Percentiles rank a stretch among this genome's conserved stretches.
Conservation (phyloP, 2,888 invertebrate species). For the Anagyrus pseudococci region DNA sequence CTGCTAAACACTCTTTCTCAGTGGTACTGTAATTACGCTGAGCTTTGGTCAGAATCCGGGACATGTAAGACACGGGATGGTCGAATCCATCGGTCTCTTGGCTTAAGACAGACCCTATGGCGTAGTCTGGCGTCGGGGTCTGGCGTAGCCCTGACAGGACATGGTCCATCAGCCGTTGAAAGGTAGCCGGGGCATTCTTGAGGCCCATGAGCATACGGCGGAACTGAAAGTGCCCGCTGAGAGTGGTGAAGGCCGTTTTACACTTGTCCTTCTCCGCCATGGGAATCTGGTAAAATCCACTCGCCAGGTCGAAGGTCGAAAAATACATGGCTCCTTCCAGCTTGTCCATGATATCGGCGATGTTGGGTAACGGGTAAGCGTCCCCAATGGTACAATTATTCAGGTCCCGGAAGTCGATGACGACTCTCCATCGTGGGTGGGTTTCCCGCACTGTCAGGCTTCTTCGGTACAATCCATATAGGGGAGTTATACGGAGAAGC, state of each 20-base stretch:
- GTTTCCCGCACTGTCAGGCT: conserved; percentile 39
- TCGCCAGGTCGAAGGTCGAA: conserved; percentile 38
- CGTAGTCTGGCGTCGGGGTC: background rate
- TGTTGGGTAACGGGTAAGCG: conserved; percentile 41
- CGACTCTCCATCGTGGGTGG: conserved; percentile 37
- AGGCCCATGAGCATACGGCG: conserved; percentile 45
- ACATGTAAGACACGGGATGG: too few relatives aligned
- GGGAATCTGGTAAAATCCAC: conserved; percentile 41
- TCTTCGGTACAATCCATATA: conserved; percentile 39
- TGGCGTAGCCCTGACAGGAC: conserved; percentile 41
- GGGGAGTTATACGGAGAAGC: conserved; percentile 39
- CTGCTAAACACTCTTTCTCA: conserved; percentile 1
- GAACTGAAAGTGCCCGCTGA: conserved; percentile 47
- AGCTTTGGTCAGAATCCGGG: background rate
- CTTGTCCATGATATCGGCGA: conserved; percentile 41
- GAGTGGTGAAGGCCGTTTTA: conserved; percentile 43
- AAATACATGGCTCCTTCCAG: conserved; percentile 41
- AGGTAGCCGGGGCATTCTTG: conserved; percentile 39
- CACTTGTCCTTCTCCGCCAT: conserved; percentile 19
- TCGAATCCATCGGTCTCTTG: too few relatives aligned
- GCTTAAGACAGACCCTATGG: background rate
- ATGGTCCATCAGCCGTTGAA: conserved; percentile 40
- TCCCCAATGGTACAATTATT: conserved; percentile 42
- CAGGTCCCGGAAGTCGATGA: conserved; percentile 42
- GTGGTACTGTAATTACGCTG: background rate